phyloP scores from a whole-genome alignment of 64 coral and sea anemone species.

The Astreopora myriophthalma region DNA sequence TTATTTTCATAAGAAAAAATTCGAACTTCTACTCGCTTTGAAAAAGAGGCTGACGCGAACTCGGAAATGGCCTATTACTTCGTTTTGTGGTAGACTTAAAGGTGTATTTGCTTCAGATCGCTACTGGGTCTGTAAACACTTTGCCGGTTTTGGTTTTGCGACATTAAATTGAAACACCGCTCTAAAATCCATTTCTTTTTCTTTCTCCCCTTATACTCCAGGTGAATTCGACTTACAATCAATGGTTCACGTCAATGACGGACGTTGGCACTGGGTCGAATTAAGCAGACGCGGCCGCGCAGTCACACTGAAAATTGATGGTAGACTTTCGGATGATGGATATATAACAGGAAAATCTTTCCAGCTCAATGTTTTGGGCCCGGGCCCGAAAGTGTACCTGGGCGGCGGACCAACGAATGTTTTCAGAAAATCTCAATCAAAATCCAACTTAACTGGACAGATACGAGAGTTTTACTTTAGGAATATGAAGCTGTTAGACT shows the following conservation, averaged over 20 bases:
- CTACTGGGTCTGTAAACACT: too few relatives aligned
- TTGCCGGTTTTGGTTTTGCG: too few relatives aligned
- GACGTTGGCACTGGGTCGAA: constrained; percentile 61
- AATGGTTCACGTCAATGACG: not conserved
- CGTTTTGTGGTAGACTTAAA: too few relatives aligned
- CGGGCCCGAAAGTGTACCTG: constrained; percentile 10
- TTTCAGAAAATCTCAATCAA: constrained; percentile 29
- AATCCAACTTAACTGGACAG: constrained; percentile 49
- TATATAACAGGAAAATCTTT: not conserved
- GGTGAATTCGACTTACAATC: constrained; percentile 7
- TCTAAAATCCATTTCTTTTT: too few relatives aligned
- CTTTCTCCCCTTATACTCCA: not conserved
- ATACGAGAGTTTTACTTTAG: constrained; percentile 56
- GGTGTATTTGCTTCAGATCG: too few relatives aligned
- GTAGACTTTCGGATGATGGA: not conserved
- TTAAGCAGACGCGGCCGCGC: not conserved
- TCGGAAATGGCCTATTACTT: too few relatives aligned
- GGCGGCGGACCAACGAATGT: constrained; percentile 16
- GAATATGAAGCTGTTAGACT: constrained; percentile 36
- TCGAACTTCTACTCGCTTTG: too few relatives aligned
- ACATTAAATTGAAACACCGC: too few relatives aligned
- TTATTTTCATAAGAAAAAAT: too few relatives aligned
- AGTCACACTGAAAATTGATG: constrained; percentile 26
- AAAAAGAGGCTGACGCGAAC: too few relatives aligned
- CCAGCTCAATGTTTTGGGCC: not conserved